Base-by-base conservation (phyloP, 1,140 invertebrate genomes). In the Drosophila sproati region DNA sequence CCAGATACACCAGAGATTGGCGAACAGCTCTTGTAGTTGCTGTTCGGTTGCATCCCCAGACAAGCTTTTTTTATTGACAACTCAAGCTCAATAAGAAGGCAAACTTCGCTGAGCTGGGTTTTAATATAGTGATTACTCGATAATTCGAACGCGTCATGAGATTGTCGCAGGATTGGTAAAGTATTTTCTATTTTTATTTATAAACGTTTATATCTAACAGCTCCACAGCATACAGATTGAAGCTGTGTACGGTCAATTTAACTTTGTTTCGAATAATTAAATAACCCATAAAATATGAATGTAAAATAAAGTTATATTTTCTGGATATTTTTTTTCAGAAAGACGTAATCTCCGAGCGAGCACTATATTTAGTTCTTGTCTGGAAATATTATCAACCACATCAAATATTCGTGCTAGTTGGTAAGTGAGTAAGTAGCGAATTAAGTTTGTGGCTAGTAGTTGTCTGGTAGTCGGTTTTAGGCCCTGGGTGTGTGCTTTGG, bases 401-500 rank as follows among this genome's bases (percentile, higher is more conserved):
- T 45, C 50, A 62, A 28, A 29, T 60, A 56, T 39, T 69, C n/a
- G 67, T 87, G 80, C 76, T 88, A 88, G 34, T 69, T 61, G 20
- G 63, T 79, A 50, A 61, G 73, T 83, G 34, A 66, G 67, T 76
- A 51, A 48, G 52, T 82, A 79, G 47, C 39, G 32, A 68, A 62
- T 78, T 73, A 52, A 55, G 31, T 62, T 56, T 79, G 67, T 82
- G 61, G 57, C 67, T 78, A 80, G 77, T 51, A 61, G 59, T 55
- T 68, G 80, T 83, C 73, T 64, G 67, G 55, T 79, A 75, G 80
- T 89, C 77, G 69, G 68, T 43, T 63, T 52, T 60, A 56, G 48
- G 41, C 56, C 50, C 62, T 59, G 35, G 35, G 72, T 28, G 28
- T 4, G 71, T 71, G 71, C 51, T 66, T 41, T 41, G 51, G 37